Percentiles rank a stretch among this genome's conserved stretches.
phyloP scores from a whole-genome alignment of 2,888 invertebrate genomes.

The Dicyrtomina minuta region DNA sequence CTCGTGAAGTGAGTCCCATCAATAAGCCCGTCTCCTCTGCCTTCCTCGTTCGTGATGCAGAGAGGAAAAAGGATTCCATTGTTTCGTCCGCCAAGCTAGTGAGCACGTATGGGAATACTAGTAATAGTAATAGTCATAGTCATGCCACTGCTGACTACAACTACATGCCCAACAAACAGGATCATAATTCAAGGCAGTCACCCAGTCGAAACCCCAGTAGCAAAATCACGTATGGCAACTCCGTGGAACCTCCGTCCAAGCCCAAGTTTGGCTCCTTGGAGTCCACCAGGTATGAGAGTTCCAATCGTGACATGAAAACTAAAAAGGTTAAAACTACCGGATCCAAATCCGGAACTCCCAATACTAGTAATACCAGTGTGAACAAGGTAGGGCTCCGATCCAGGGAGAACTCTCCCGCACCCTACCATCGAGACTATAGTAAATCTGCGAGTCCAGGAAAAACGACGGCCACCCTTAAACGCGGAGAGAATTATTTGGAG shows the following conservation, averaged over 20 bases:
- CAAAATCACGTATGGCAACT: conserved; percentile 5
- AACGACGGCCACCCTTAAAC: neutral
- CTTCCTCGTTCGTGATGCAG: conserved; percentile 34
- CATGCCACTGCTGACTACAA: conserved; percentile 17
- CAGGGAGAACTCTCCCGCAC: conserved; percentile 30
- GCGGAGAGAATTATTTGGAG: conserved; percentile 26
- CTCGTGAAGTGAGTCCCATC: conserved; percentile 35
- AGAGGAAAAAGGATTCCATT: conserved; percentile 34
- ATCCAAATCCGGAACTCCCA: conserved; percentile 30
- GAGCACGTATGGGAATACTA: conserved; percentile 23
- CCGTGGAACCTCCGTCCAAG: neutral
- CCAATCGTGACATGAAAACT: neutral
- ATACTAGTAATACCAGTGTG: conserved; percentile 32
- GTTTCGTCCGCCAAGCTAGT: conserved; percentile 36
- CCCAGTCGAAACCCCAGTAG: neutral
- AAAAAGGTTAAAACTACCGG: conserved; percentile 15
- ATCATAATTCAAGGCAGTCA: neutral
- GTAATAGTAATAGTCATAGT: neutral
- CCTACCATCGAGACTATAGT: conserved; percentile 18
- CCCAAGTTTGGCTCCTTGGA: neutral
- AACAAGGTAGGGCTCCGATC: conserved; percentile 29
- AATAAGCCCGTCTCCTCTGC: conserved; percentile 34
- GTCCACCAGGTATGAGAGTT: neutral
- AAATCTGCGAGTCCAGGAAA: conserved; percentile 25
- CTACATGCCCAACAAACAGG: conserved; percentile 23